phyloP scores from a whole-genome alignment of 1,140 invertebrate genomes.

The Brachionus koreanus region DNA sequence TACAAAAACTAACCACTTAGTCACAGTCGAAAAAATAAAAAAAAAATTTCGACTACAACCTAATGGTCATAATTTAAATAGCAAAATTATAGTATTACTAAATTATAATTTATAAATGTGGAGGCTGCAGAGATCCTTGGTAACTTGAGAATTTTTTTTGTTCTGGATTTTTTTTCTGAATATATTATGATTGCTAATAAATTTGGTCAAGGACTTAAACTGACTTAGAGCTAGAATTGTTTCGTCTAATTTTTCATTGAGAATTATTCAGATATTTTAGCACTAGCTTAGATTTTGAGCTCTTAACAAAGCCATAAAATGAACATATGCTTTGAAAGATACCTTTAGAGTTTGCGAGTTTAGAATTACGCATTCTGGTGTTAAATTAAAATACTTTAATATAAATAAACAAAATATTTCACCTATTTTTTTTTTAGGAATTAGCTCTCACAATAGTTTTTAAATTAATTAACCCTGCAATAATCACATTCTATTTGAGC shows the following conservation, averaged over 20 bases:
- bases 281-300: background rate
- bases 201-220: background rate
- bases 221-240: no score
- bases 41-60: background rate
- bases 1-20: no score
- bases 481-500: background rate
- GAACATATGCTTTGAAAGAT: background rate
- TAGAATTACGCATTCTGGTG: background rate
- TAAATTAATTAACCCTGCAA: background rate
- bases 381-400: background rate
- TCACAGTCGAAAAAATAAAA: no score
- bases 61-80: background rate
- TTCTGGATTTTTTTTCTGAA: background rate
- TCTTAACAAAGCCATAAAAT: background rate
- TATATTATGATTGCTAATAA: background rate
- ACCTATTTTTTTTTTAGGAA: background rate
- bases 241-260: no score
- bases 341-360: background rate
- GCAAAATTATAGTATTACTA: background rate
- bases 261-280: background rate
- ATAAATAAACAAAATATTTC: background rate
- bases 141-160: background rate
- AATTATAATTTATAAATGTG: background rate
- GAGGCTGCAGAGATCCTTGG: background rate
- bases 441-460: background rate